Conservation (phyloP, 2,888 invertebrate species). For the Chelonus formosanus region DNA sequence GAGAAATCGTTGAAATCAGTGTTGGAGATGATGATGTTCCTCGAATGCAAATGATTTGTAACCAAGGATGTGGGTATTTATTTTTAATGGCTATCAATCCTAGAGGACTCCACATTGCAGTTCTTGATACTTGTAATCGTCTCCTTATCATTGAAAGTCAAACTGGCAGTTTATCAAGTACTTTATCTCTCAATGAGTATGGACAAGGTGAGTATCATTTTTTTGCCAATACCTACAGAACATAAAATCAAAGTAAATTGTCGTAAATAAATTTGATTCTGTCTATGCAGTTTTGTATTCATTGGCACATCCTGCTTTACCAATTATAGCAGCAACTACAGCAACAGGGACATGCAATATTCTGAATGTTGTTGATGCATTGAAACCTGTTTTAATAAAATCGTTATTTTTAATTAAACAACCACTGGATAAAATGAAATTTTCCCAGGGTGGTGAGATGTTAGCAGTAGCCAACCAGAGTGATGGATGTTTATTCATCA, state of each 20-base stretch:
- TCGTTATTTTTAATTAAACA: constrained; percentile 45
- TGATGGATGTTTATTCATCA: constrained; percentile 46
- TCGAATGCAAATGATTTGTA: constrained; percentile 37
- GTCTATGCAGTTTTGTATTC: constrained; percentile 41
- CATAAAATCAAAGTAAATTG: too few species aligned
- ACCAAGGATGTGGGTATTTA: constrained; percentile 38
- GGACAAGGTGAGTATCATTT: constrained; percentile 45
- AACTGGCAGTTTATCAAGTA: constrained; percentile 40
- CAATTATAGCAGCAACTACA: constrained; percentile 44
- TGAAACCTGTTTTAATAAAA: constrained; percentile 37
- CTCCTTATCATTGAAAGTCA: constrained; percentile 44
- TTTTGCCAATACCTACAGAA: too few species aligned
- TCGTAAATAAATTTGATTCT: constrained; percentile 14
- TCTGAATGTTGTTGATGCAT: constrained; percentile 35
- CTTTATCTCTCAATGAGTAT: constrained; percentile 40
- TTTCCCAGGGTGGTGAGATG: constrained; percentile 44
- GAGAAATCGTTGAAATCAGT: constrained; percentile 47
- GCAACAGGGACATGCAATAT: constrained; percentile 47
- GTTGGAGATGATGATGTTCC: constrained; percentile 42
- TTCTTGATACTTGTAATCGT: constrained; percentile 42
- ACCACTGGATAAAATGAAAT: constrained; percentile 47
- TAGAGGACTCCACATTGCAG: constrained; percentile 31
- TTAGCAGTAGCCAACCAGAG: constrained; percentile 42
- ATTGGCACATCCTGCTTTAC: constrained; percentile 42
- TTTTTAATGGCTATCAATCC: constrained; percentile 36